Percentiles rank a stretch among this genome's conserved stretches.
phyloP scores from a whole-genome alignment of 2,888 invertebrate species.

The Beris chalybata region DNA sequence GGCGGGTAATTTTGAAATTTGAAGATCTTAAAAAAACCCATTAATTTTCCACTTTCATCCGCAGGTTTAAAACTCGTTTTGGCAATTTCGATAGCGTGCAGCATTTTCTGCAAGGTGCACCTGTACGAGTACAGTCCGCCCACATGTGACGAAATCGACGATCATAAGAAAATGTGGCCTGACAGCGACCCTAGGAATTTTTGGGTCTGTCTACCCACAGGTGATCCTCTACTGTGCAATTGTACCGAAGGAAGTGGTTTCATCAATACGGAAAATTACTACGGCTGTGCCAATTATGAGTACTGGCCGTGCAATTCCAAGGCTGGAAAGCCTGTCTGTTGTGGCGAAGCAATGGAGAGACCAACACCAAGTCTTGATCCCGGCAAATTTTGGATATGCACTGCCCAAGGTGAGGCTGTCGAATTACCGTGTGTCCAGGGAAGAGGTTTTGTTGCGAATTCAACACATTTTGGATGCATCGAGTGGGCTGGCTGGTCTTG shows the following conservation, averaged over 20 bases:
- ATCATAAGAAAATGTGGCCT: slow-evolving; percentile 10
- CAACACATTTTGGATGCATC: slow-evolving; percentile 18
- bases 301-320: slow-evolving; percentile 10
- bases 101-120: too few species aligned
- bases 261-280: neutral
- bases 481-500: slow-evolving; percentile 16
- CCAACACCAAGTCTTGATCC: slow-evolving; percentile 4
- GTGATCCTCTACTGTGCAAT: neutral
- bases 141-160: slow-evolving; percentile 14
- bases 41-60: too few species aligned
- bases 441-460: slow-evolving; percentile 20
- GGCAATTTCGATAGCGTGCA: too few species aligned
- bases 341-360: neutral
- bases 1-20: too few species aligned
- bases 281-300: slow-evolving; percentile 10
- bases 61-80: too few species aligned
- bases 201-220: slow-evolving; percentile 20
- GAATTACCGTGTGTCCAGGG: slow-evolving; percentile 10
- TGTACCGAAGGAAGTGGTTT: slow-evolving; percentile 4
- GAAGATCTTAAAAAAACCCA: too few species aligned
- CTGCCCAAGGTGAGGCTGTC: slow-evolving; percentile 7
- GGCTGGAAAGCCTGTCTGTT: neutral
- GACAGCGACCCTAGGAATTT: slow-evolving; percentile 19
- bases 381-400: slow-evolving; percentile 11
- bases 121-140: neutral